Evolutionary conservation across 2,113 vertebrate genomes (phyloP).

Genomic region (Mormoops blainvillei): DNA sequence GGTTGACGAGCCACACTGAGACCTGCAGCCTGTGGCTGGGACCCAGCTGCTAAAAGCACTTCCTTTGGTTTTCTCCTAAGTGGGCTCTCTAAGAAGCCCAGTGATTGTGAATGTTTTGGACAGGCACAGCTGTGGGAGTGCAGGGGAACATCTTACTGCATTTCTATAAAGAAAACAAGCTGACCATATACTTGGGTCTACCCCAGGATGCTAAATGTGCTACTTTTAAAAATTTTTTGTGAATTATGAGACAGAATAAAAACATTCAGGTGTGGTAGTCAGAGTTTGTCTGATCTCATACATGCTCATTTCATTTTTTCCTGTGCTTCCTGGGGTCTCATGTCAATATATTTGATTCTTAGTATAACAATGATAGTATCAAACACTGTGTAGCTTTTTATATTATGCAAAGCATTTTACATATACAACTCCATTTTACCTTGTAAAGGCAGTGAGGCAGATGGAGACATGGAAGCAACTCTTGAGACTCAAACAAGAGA

Average conservation of each 20-base stretch:
- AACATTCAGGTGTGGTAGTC: not conserved
- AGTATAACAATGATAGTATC: not conserved
- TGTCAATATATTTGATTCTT: not conserved
- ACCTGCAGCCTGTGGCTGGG: slow-evolving; percentile 70
- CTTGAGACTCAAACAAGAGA: not conserved
- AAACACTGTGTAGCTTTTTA: not conserved
- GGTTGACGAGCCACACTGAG: slow-evolving; percentile 69
- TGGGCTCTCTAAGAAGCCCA: slow-evolving; percentile 67
- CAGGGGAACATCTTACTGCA: slow-evolving; percentile 46
- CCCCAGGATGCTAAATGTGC: slow-evolving; percentile 31
- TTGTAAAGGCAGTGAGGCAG: not conserved
- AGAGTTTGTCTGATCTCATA: not conserved
- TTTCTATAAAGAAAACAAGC: slow-evolving; percentile 59
- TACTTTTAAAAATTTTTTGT: slow-evolving; percentile 12
- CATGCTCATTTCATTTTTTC: not conserved
- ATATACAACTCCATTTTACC: not conserved
- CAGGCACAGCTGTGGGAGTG: slow-evolving; percentile 69
- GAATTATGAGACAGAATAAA: slow-evolving; percentile 32
- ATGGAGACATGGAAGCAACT: not conserved
- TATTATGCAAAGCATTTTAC: not conserved
- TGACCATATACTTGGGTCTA: slow-evolving; percentile 57
- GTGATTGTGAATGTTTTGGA: slow-evolving; percentile 76
- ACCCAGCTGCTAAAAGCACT: slow-evolving; percentile 81
- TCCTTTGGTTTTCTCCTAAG: slow-evolving; percentile 66
- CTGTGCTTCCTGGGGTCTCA: not conserved